A percentile compares a stretch with the other conserved stretches of the same genome.
Evolutionary conservation across 2,888 invertebrate species (phyloP).

Genomic region (Rhogogaster chlorosoma): DNA sequence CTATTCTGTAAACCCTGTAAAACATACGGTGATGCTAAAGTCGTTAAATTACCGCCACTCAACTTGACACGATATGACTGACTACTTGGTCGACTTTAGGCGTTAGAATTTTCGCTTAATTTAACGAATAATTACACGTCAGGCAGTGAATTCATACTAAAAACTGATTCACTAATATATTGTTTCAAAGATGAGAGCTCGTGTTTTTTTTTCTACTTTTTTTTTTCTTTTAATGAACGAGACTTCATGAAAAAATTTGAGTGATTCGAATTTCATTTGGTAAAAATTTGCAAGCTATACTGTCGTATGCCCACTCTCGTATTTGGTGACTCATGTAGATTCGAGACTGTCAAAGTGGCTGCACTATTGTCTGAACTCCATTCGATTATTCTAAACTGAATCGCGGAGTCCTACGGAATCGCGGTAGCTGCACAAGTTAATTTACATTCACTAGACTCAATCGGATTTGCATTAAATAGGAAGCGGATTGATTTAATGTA

Average conservation of each 20-base stretch:
- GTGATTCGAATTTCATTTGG: neutral
- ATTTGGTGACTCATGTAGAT: slow-evolving; percentile 24
- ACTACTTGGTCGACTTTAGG: neutral
- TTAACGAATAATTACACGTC: neutral
- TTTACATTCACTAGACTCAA: slow-evolving; percentile 44
- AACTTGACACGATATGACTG: slow-evolving; percentile 16
- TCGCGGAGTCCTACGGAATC: slow-evolving; percentile 17
- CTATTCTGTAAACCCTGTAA: neutral
- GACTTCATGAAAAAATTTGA: neutral
- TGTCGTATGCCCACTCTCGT: neutral
- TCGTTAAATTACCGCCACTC: neutral
- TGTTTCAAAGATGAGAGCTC: neutral
- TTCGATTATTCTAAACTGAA: slow-evolving; percentile 44
- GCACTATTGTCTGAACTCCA: slow-evolving; percentile 27
- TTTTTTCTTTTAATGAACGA: no score
- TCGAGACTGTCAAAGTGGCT: slow-evolving; percentile 13
- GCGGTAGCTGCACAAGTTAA: slow-evolving; percentile 39
- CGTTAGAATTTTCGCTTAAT: neutral
- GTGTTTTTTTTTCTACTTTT: neutral
- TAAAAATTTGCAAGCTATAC: neutral
- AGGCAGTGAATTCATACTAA: neutral
- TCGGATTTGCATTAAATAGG: slow-evolving; percentile 43
- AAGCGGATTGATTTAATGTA: slow-evolving; percentile 17
- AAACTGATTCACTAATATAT: neutral
- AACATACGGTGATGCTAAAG: neutral